These are phyloP conservation scores for Struthidea cinerea DNA, from an alignment of 2,113 vertebrate genomes.

Conservation along the genomic window DNA sequence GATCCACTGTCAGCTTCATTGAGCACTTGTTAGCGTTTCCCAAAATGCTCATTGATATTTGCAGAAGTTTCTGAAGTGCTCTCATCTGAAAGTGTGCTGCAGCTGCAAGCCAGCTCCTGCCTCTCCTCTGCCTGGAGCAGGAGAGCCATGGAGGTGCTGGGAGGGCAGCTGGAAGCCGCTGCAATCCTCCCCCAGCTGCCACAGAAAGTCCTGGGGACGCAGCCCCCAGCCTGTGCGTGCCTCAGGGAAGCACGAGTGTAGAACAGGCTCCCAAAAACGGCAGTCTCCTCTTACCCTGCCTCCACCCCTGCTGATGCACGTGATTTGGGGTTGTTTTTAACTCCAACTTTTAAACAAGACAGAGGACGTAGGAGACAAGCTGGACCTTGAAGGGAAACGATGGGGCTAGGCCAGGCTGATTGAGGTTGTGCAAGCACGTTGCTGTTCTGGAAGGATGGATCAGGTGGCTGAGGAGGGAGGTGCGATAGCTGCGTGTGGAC, in stretches of 20 bases:
- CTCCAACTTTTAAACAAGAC: neutral
- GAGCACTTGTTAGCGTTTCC: neutral
- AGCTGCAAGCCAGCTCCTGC: neutral
- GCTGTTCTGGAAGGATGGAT: neutral
- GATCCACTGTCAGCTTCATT: neutral
- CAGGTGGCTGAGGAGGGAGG: neutral
- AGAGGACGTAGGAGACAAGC: neutral
- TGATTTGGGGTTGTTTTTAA: neutral
- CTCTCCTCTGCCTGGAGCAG: neutral
- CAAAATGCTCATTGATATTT: neutral
- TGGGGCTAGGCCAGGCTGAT: neutral
- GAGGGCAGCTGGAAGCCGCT: neutral
- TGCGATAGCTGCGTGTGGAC: neutral
- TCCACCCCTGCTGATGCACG: neutral
- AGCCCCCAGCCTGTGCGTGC: neutral
- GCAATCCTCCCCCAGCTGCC: neutral
- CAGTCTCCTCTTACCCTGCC: neutral
- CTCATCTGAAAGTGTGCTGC: neutral
- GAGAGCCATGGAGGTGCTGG: fast-evolving
- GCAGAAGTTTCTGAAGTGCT: neutral
- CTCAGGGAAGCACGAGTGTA: too few relatives aligned
- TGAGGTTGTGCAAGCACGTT: neutral
- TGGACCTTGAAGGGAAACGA: neutral
- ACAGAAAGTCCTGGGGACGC: fast-evolving
- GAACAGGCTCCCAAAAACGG: neutral